These are phyloP conservation scores for Achatina immaculata DNA, from an alignment of 1,140 invertebrate genomes.

Conservation along the genomic window DNA sequence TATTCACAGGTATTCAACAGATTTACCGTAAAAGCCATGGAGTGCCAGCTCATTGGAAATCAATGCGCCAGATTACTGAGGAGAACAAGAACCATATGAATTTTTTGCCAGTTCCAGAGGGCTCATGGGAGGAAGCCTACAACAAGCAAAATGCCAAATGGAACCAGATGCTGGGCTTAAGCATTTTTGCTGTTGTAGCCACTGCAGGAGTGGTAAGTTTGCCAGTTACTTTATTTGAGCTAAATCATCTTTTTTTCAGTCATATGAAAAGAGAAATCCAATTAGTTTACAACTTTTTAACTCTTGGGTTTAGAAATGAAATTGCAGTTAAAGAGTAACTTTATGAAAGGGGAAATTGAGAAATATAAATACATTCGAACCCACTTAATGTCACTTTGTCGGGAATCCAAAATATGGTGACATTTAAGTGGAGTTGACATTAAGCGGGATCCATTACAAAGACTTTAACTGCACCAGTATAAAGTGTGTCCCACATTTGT, in stretches of 20 bases:
- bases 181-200: conserved; percentile 15
- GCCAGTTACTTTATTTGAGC: too few species aligned
- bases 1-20: background rate
- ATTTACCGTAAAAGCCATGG: conserved; percentile 23
- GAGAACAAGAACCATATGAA: conserved; percentile 53
- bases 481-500: too few species aligned
- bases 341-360: too few species aligned
- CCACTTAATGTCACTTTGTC: too few species aligned
- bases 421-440: too few species aligned
- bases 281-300: background rate
- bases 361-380: too few species aligned
- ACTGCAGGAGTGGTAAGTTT: conserved; percentile 51
- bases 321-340: background rate
- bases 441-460: too few species aligned
- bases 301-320: background rate
- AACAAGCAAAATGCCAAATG: conserved; percentile 40
- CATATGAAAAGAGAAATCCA: background rate
- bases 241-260: background rate
- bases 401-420: too few species aligned
- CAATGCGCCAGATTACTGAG: conserved; percentile 47
- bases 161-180: conserved; percentile 42
- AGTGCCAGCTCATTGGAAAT: conserved; percentile 51
- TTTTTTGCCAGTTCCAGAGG: conserved; percentile 56
- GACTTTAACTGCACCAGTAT: too few species aligned
- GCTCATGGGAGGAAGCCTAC: conserved; percentile 57